Evolutionary conservation across 2,797 vertebrate genomes (phyloP), one percentile per base, ranked within the genome.

Genomic region (Harpagifer antarcticus): DNA sequence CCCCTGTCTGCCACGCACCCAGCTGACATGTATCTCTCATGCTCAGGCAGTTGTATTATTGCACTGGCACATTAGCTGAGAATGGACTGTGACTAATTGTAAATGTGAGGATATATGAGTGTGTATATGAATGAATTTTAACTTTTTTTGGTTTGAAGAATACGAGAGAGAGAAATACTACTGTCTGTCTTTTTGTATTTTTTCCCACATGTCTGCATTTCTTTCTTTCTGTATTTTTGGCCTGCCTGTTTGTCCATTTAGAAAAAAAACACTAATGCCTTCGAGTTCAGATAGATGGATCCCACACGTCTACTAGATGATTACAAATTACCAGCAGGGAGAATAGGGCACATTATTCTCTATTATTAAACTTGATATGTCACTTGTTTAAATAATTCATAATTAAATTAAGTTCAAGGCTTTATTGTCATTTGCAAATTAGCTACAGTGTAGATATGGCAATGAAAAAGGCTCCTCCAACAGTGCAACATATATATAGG

Each of bases 21-120:
- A 75, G 80, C 86, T 90, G 88, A 92, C 82, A 92, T 89, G 84
- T 77, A 87, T 85, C 83, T 74, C 80, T 88, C 86, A 87, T 79
- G 70, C 83, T 83, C 84, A 80, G 71, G 75, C 82, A 82, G 88
- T 88, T 89, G 88, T 90, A 87, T 91, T 89, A 88, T 81, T 89
- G 78, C 86, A 79, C 82, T 76, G 84, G 88, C 87, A 93, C 89
- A 75, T 84, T 87, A 87, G 87, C 84, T 86, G 81, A 77, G 82
- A 90, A 86, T 84, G 70, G 67, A 61, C 66, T 81, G 75, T 63
- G 70, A 78, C 74, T 43, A 54, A 69, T 83, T 86, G 73, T 80
- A 66, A 78, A 66, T 74, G 68, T 78, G 27, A 16, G 15, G 31
- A 33, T 33, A 37, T 37, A 37, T 37, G 8, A 7, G 33, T 7